Evolutionary conservation across 2,797 vertebrate species (phyloP).

Genomic region (Arnoldichthys spilopterus): DNA sequence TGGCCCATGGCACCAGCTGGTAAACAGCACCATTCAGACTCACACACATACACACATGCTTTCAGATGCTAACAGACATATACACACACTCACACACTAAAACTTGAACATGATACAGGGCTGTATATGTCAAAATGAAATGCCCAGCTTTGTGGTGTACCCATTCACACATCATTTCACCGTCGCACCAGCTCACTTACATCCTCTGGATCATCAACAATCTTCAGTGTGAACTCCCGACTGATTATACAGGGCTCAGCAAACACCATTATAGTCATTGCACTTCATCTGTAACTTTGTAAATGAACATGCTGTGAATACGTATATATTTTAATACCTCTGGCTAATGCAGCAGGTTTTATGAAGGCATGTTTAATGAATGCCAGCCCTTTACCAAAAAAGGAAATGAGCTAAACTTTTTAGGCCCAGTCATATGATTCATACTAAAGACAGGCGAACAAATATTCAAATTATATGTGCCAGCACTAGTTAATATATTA

Average conservation of each 20-base stretch:
- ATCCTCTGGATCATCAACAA: background rate
- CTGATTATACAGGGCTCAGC: background rate
- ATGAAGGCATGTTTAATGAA: constrained; percentile 1
- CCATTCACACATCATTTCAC: constrained; percentile 14
- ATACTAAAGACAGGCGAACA: no score
- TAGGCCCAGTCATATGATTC: background rate
- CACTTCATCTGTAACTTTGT: constrained; percentile 36
- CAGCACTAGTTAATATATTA: no score
- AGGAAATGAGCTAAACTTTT: constrained; percentile 27
- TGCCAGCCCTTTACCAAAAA: constrained; percentile 25
- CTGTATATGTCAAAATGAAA: constrained; percentile 32
- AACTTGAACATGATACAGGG: constrained; percentile 4
- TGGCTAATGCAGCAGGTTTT: constrained; percentile 9
- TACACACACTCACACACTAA: constrained; percentile 29
- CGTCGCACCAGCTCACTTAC: constrained; percentile 4
- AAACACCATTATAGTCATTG: constrained; percentile 8
- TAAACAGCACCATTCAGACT: constrained; percentile 6
- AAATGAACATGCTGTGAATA: constrained; percentile 27
- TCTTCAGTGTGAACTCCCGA: background rate
- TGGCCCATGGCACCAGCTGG: constrained; percentile 14
- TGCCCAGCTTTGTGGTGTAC: constrained; percentile 16
- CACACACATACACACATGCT: constrained; percentile 18
- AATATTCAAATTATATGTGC: no score
- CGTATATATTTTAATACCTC: constrained; percentile 27
- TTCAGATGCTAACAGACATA: background rate